Conservation (phyloP, 2,888 invertebrate species). For the Himalopsyche kuldschensis region DNA sequence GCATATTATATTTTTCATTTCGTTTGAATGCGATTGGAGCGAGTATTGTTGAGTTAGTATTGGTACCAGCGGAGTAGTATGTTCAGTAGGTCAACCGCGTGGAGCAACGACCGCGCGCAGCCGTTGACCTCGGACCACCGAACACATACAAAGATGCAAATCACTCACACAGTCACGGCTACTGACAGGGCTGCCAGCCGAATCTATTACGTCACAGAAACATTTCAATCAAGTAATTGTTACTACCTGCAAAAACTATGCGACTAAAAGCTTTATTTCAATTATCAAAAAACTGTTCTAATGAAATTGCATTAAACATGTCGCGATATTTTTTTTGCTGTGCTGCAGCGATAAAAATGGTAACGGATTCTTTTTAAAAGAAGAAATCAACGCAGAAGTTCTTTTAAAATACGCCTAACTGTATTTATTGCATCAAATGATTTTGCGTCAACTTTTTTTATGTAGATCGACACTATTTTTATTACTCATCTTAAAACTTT, state of each 20-base stretch:
- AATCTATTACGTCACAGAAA: neutral
- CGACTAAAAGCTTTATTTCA: too few species aligned
- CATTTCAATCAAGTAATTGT: neutral
- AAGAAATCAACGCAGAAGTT: too few species aligned
- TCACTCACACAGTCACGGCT: slow-evolving; percentile 5
- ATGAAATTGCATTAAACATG: too few species aligned
- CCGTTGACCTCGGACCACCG: slow-evolving; percentile 55
- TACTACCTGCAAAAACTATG: neutral
- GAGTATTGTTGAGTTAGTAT: slow-evolving; percentile 4
- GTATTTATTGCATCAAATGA: too few species aligned
- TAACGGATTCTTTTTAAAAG: too few species aligned
- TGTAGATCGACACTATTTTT: too few species aligned
- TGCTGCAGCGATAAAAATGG: too few species aligned
- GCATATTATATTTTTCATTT: neutral
- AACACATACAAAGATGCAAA: neutral
- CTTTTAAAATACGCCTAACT: too few species aligned
- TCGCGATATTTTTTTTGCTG: too few species aligned
- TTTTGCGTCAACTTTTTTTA: too few species aligned
- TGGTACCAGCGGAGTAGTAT: slow-evolving; percentile 56
- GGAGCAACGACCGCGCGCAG: slow-evolving; percentile 64
- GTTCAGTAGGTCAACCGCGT: slow-evolving; percentile 52
- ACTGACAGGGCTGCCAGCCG: slow-evolving; percentile 28
- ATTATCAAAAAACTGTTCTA: too few species aligned
- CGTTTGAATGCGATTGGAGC: neutral
- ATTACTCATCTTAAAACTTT: too few species aligned